These are phyloP conservation scores for Vanessa tameamea DNA, from an alignment of 1,140 invertebrate genomes.

Conservation along the genomic window DNA sequence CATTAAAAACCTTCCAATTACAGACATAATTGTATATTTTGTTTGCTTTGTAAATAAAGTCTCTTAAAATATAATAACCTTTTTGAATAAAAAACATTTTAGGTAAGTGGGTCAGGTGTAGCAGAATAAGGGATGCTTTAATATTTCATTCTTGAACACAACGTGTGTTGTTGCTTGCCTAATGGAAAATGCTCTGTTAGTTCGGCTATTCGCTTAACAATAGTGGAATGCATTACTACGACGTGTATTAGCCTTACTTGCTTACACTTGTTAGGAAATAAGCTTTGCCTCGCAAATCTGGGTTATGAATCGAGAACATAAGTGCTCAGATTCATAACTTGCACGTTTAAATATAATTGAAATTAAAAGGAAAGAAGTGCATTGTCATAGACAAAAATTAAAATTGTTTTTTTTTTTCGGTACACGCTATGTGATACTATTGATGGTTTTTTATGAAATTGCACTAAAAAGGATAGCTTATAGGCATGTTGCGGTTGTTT, in stretches of 20 bases:
- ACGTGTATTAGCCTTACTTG: neutral
- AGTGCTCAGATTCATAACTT: no score
- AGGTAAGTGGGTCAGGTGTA: conserved; percentile 46
- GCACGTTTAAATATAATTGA: no score
- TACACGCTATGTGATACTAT: no score
- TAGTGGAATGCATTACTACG: neutral
- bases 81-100: conserved; percentile 31
- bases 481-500: no score
- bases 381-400: no score
- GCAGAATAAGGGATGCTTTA: conserved; percentile 37
- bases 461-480: no score
- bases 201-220: conserved; percentile 14
- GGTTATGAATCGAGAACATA: no score
- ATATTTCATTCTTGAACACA: conserved; percentile 45
- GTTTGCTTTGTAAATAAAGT: neutral
- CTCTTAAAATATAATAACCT: conserved; percentile 8
- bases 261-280: neutral
- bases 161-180: conserved; percentile 37
- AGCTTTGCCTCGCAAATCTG: no score
- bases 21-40: neutral
- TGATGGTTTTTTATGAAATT: no score
- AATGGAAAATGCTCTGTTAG: conserved; percentile 53
- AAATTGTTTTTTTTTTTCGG: no score
- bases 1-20: neutral
- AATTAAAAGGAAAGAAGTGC: no score